phyloP scores from a whole-genome alignment of 2,888 invertebrate genomes.

The Alsophila aescularia region DNA sequence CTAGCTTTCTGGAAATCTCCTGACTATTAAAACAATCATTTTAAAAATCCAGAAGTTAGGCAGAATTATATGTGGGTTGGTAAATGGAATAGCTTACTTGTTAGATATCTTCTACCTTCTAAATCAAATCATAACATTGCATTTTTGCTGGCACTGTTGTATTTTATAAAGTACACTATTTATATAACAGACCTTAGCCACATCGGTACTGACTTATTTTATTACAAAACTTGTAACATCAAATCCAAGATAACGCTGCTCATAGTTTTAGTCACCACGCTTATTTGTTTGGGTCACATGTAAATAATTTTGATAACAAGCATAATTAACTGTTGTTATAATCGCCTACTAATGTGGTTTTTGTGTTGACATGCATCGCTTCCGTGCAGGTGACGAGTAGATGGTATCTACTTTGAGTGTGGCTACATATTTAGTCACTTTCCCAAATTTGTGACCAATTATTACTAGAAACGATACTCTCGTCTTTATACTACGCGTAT shows the following conservation, averaged over 20 bases:
- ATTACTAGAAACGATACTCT: not conserved
- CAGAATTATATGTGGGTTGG: too few species aligned
- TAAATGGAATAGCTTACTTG: too few species aligned
- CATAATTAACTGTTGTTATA: conserved; percentile 53
- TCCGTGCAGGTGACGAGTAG: conserved; percentile 79
- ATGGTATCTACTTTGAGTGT: conserved; percentile 60
- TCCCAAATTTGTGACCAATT: conserved; percentile 45
- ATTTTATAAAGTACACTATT: too few species aligned
- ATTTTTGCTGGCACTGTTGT: too few species aligned
- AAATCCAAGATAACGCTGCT: not conserved
- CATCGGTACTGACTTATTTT: not conserved
- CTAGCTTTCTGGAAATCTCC: conserved; percentile 37
- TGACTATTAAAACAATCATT: conserved; percentile 24
- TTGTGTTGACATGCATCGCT: conserved; percentile 71
- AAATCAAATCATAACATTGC: too few species aligned
- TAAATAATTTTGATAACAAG: conserved; percentile 45
- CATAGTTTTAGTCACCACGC: conserved; percentile 6
- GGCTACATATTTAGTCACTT: conserved; percentile 67
- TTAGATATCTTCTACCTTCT: too few species aligned
- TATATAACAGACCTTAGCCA: too few species aligned
- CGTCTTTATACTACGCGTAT: too few species aligned
- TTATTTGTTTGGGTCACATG: conserved; percentile 33
- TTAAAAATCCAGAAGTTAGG: not conserved
- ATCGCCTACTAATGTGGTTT: conserved; percentile 77
- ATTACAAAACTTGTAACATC: not conserved